Evolutionary conservation across 2,797 vertebrate genomes (phyloP).

Genomic region (Lepidocolaptes lacrymiger): DNA sequence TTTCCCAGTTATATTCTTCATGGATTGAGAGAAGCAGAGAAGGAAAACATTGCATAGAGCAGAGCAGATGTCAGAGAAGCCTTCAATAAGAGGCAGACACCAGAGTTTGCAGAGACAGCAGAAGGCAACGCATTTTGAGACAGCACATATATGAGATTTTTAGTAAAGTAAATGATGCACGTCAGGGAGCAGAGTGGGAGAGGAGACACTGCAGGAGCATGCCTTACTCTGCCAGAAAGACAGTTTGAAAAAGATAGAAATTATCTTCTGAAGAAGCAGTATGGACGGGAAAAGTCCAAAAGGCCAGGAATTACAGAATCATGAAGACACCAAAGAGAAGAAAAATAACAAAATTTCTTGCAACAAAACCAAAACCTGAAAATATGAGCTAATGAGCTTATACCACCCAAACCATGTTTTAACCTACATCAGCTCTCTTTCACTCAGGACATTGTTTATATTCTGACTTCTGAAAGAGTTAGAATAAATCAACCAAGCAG

Average conservation of each 20-base stretch:
- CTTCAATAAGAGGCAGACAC: background rate
- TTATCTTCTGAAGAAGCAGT: background rate
- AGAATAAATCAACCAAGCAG: background rate
- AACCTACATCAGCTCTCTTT: background rate
- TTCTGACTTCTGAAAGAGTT: background rate
- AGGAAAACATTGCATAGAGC: background rate
- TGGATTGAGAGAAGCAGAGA: background rate
- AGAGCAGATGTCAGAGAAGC: background rate
- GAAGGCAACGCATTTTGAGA: background rate
- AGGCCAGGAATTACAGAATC: background rate
- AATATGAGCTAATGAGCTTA: background rate
- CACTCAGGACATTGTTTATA: background rate
- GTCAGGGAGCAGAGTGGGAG: background rate
- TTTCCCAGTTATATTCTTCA: background rate
- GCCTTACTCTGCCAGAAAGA: background rate
- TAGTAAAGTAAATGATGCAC: background rate
- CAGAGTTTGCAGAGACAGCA: background rate
- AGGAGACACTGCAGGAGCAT: background rate
- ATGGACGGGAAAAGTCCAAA: background rate
- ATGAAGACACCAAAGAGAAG: background rate
- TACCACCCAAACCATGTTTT: background rate
- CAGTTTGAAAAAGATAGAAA: background rate
- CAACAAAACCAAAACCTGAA: background rate
- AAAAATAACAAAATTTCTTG: background rate
- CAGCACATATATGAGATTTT: background rate